These are phyloP conservation scores for Labrus mixtus DNA, from an alignment of 2,113 vertebrate species.

Conservation along the genomic window DNA sequence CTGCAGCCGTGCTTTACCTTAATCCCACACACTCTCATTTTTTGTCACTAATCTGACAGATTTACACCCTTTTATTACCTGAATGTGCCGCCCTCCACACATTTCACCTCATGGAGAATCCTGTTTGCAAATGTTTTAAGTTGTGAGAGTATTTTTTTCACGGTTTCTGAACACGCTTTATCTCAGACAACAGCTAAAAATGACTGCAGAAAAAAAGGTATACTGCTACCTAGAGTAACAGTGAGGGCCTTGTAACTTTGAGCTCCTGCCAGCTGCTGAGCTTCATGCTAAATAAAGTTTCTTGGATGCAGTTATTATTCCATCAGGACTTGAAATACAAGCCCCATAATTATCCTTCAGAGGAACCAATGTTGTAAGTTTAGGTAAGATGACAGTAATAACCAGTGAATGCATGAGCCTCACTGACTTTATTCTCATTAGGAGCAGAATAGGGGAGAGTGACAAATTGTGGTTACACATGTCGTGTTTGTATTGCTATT, in stretches of 20 bases:
- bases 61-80: constrained; percentile 77
- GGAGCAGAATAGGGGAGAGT: constrained; percentile 15
- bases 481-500: constrained; percentile 12
- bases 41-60: constrained; percentile 80
- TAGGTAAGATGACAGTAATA: constrained; percentile 58
- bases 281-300: constrained; percentile 55
- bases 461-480: constrained; percentile 19
- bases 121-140: constrained; percentile 48
- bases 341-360: constrained; percentile 46
- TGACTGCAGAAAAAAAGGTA: constrained; percentile 39
- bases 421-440: background rate
- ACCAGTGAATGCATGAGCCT: constrained; percentile 33
- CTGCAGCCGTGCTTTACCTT: constrained; percentile 71
- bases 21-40: constrained; percentile 77
- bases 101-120: constrained; percentile 67
- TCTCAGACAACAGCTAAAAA: constrained; percentile 68
- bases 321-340: constrained; percentile 47
- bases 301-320: constrained; percentile 49
- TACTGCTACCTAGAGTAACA: constrained; percentile 16
- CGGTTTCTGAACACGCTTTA: constrained; percentile 48
- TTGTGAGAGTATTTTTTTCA: constrained; percentile 57
- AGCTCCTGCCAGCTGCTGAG: constrained; percentile 18
- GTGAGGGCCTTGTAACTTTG: constrained; percentile 42
- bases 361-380: constrained; percentile 34
- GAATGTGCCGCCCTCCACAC: constrained; percentile 69